Conservation (phyloP, 2,797 vertebrate genomes). For the Phrynocephalus vlangalii region DNA sequence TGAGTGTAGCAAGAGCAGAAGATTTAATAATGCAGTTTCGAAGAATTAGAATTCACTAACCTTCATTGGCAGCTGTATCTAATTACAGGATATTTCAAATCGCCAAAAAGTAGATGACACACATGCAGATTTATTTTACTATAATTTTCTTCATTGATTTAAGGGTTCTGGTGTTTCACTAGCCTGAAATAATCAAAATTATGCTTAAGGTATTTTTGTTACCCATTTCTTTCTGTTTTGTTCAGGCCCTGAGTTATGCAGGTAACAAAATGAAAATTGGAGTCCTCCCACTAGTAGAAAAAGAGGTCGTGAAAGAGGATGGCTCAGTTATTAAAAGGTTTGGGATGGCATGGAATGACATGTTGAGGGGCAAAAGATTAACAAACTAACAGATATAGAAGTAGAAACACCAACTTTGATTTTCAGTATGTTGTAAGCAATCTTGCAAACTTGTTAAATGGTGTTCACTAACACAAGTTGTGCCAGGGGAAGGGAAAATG, state of each 20-base stretch:
- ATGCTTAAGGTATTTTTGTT: neutral
- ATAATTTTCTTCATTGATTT: neutral
- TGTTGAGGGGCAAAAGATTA: constrained; percentile 44
- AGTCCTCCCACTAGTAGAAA: constrained; percentile 90
- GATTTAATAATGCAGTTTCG: neutral
- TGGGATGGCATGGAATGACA: constrained; percentile 77
- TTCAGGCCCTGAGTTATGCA: constrained; percentile 91
- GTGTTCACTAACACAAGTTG: constrained; percentile 28
- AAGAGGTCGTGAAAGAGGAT: constrained; percentile 87
- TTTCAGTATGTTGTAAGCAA: neutral
- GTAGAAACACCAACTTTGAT: neutral
- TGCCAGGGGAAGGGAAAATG: neutral
- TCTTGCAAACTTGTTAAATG: constrained; percentile 31
- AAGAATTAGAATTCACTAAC: neutral
- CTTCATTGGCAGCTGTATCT: neutral
- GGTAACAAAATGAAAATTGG: constrained; percentile 86
- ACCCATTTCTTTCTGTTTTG: constrained; percentile 47
- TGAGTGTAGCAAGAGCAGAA: neutral
- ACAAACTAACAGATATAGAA: constrained; percentile 55
- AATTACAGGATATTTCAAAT: neutral
- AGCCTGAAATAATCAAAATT: neutral
- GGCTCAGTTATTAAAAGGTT: constrained; percentile 96
- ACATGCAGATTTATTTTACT: neutral
- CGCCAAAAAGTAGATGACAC: neutral
- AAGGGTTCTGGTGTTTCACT: neutral